Conservation (phyloP, 2,797 vertebrate genomes). For the Pantherophis vulpinus region DNA sequence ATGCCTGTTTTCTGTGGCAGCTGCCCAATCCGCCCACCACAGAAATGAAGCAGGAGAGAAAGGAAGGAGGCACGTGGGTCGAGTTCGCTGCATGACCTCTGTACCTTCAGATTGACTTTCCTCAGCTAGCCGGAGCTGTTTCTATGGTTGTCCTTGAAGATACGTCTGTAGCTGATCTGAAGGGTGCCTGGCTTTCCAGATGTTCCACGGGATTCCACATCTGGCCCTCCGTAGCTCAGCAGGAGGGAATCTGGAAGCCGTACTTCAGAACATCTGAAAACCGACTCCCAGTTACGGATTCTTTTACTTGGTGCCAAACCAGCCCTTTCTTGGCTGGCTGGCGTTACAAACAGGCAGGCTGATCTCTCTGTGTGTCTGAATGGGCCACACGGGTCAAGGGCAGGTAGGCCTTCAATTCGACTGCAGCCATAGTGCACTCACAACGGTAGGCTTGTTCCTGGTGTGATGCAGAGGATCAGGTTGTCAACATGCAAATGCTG, state of each 20-base stretch:
- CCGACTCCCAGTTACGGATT: not conserved
- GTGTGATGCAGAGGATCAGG: not conserved
- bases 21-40: not conserved
- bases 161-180: not conserved
- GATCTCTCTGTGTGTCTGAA: not conserved
- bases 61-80: fast-evolving
- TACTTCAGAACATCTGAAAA: not conserved
- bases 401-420: too few species aligned
- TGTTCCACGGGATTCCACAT: not conserved
- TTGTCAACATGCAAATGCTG: not conserved
- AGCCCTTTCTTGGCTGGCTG: not conserved
- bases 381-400: not conserved
- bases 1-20: not conserved
- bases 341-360: not conserved
- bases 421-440: not conserved
- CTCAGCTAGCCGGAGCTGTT: not conserved
- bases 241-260: not conserved
- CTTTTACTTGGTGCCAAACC: not conserved
- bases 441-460: not conserved
- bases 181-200: not conserved
- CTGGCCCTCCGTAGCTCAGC: not conserved
- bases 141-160: not conserved
- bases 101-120: not conserved
- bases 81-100: not conserved
- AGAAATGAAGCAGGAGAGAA: not conserved